Percentiles rank a stretch among this genome's conserved stretches.
These are phyloP conservation scores for Piprites chloris DNA, from an alignment of 2,113 vertebrate species.

Conservation along the genomic window DNA sequence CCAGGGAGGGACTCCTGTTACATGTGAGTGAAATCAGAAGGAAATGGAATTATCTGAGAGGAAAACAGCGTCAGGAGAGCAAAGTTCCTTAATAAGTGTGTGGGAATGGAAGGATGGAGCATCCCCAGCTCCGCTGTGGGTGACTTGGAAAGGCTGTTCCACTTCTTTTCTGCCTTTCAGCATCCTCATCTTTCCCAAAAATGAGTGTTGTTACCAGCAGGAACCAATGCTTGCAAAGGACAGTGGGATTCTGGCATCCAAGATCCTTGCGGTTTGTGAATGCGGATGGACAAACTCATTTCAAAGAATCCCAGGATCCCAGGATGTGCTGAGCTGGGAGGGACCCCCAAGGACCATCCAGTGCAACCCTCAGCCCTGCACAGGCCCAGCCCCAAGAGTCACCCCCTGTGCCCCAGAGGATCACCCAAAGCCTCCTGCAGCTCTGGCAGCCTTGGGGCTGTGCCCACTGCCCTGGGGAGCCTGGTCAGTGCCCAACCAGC, in stretches of 20 bases:
- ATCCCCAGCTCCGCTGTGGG: not conserved
- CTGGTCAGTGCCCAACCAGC: not conserved
- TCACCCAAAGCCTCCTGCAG: too few species aligned
- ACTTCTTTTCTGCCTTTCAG: not conserved
- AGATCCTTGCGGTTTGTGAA: not conserved
- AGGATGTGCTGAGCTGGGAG: too few species aligned
- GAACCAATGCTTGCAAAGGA: not conserved
- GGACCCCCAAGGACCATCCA: too few species aligned
- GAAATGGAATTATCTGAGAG: not conserved
- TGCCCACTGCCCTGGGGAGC: too few species aligned
- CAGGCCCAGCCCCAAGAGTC: too few species aligned
- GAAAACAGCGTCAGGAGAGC: not conserved
- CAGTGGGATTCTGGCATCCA: not conserved
- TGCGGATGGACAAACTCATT: not conserved
- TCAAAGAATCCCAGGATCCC: too few species aligned
- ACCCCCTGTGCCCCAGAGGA: too few species aligned
- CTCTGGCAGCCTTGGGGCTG: too few species aligned
- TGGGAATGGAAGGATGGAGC: not conserved
- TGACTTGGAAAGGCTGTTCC: not conserved
- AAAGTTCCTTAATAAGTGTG: not conserved
- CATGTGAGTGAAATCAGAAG: not conserved
- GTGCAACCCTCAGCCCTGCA: too few species aligned
- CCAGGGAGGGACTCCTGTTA: not conserved
- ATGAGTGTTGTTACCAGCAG: not conserved
- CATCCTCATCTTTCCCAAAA: not conserved